phyloP scores from a whole-genome alignment of 2,113 vertebrate species.

The Elgaria multicarinata region DNA sequence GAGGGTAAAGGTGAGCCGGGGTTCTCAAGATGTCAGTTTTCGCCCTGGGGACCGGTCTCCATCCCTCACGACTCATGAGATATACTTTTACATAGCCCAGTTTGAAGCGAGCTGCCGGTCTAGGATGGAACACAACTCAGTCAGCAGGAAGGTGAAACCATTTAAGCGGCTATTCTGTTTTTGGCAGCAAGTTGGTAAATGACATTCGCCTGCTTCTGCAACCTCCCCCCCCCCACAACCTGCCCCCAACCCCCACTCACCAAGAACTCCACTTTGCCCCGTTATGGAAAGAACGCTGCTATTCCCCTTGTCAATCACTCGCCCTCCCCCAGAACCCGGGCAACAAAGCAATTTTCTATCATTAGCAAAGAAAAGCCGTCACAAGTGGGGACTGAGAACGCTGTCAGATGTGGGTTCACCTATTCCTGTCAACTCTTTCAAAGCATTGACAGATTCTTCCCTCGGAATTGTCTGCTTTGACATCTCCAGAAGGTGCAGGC shows the following conservation, averaged over 20 bases:
- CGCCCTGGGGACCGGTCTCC: background rate
- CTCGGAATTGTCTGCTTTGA: background rate
- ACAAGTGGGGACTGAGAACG: background rate
- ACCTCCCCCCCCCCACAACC: background rate
- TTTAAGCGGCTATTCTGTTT: background rate
- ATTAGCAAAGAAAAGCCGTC: background rate
- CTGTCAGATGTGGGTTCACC: constrained; percentile 23
- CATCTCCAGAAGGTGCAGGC: background rate
- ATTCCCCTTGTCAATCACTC: constrained; percentile 21
- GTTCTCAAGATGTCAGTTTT: background rate
- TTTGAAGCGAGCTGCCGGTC: background rate
- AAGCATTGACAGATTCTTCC: background rate
- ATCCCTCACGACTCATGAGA: background rate
- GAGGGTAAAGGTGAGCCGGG: background rate
- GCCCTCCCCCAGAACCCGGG: background rate
- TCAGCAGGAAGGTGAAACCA: no score
- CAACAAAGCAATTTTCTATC: constrained; percentile 41
- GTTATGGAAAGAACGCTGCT: background rate
- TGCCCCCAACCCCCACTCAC: accelerated
- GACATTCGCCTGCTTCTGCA: background rate
- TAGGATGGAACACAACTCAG: background rate
- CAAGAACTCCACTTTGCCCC: background rate
- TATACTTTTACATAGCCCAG: background rate
- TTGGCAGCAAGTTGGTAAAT: background rate
- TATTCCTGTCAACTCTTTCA: constrained; percentile 36